A percentile compares a stretch with the other conserved stretches of the same genome.
phyloP scores from a whole-genome alignment of 2,797 vertebrate species.

The Garrulus glandarius region DNA sequence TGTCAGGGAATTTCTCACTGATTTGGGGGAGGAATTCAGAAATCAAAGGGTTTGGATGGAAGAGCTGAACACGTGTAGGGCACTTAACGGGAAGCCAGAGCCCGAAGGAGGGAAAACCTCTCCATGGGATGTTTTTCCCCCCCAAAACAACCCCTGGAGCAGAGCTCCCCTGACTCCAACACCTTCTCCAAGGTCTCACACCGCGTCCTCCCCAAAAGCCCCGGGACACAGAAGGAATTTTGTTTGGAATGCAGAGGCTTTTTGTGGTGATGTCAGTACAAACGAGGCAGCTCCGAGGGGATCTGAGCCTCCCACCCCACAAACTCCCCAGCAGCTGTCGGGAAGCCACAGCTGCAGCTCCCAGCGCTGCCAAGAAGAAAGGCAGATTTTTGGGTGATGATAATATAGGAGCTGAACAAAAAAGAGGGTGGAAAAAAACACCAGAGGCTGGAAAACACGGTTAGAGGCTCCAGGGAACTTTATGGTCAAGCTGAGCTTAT shows the following conservation, averaged over 20 bases:
- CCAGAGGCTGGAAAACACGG: background rate
- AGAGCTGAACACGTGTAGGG: accelerated
- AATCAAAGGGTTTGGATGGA: background rate
- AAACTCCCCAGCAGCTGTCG: slow-evolving; percentile 25
- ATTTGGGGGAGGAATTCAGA: background rate
- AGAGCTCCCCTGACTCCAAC: background rate
- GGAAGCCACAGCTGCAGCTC: slow-evolving; percentile 36
- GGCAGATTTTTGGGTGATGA: slow-evolving; percentile 38
- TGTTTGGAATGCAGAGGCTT: background rate
- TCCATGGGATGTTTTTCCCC: background rate
- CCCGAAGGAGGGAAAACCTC: background rate
- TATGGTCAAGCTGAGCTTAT: background rate
- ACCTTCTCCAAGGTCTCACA: background rate
- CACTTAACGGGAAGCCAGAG: background rate
- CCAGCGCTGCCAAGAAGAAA: background rate
- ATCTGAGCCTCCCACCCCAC: background rate
- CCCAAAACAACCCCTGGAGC: background rate
- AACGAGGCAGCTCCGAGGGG: slow-evolving; percentile 2
- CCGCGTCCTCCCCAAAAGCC: background rate
- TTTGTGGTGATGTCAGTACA: background rate
- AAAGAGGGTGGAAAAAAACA: background rate
- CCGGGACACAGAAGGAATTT: background rate
- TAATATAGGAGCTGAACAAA: background rate
- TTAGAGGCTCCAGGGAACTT: background rate
- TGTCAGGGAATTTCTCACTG: background rate